These are phyloP conservation scores for Mastomys coucha DNA, from an alignment of 2,113 vertebrate genomes.

Conservation along the genomic window DNA sequence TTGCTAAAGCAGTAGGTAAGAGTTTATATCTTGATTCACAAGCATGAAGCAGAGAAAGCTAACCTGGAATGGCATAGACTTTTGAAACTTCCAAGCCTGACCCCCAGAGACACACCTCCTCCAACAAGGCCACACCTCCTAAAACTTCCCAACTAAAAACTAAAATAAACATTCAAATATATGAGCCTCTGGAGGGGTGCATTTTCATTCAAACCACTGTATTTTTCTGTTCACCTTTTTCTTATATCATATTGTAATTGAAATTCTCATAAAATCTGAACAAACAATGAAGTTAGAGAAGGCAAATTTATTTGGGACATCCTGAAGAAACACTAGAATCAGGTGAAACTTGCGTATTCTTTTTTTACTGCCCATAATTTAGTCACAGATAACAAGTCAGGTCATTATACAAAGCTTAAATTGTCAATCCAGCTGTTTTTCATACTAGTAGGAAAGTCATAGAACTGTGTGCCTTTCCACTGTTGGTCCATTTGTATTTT, in stretches of 20 bases:
- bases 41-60: neutral
- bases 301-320: neutral
- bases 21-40: neutral
- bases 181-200: too few relatives aligned
- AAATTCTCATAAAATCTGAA: slow-evolving; percentile 38
- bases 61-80: neutral
- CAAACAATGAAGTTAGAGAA: slow-evolving; percentile 6
- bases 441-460: neutral
- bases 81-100: neutral
- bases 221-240: neutral
- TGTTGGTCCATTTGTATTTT: slow-evolving; percentile 44
- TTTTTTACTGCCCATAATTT: slow-evolving; percentile 12
- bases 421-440: slow-evolving; percentile 42
- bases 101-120: neutral
- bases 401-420: slow-evolving; percentile 7
- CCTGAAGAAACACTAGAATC: slow-evolving; percentile 13
- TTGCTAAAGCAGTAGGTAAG: neutral
- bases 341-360: neutral
- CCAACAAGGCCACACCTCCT: neutral
- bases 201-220: neutral
- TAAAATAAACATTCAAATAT: neutral
- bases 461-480: neutral
- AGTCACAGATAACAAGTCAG: slow-evolving; percentile 43
- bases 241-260: neutral
- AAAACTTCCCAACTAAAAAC: neutral